Evolutionary conservation across 2,113 vertebrate genomes (phyloP).

Genomic region (Oryzias celebensis): DNA sequence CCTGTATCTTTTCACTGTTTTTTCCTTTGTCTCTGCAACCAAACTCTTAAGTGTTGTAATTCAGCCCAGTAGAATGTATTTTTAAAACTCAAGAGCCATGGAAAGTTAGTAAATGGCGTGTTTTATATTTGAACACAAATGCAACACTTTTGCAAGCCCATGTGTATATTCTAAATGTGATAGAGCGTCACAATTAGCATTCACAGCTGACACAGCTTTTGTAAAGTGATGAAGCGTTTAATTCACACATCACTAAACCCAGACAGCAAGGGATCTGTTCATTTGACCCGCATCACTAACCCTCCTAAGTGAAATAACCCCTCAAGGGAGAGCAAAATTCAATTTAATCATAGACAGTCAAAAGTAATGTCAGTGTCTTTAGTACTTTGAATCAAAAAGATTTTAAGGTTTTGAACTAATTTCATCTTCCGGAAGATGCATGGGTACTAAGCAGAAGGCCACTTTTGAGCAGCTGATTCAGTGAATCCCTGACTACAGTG

Average conservation of each 20-base stretch:
- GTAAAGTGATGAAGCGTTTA: constrained; percentile 51
- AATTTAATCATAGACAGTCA: constrained; percentile 59
- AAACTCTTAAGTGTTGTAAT: constrained; percentile 24
- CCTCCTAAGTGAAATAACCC: constrained; percentile 32
- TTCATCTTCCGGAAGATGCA: constrained; percentile 39
- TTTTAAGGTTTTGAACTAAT: constrained; percentile 41
- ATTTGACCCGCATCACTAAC: constrained; percentile 52
- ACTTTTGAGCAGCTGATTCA: background rate
- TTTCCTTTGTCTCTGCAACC: constrained; percentile 33
- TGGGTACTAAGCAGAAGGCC: constrained; percentile 22
- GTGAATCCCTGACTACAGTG: background rate
- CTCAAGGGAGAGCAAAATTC: constrained; percentile 49
- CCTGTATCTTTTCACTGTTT: constrained; percentile 1
- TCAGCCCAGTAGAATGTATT: constrained; percentile 29
- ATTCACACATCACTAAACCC: constrained; percentile 59
- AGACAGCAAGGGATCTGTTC: constrained; percentile 57
- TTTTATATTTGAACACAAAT: constrained; percentile 4
- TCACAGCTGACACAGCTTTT: constrained; percentile 34
- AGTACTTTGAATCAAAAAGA: constrained; percentile 37
- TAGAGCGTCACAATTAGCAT: constrained; percentile 43
- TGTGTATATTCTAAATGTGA: constrained; percentile 8
- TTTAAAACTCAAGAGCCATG: background rate
- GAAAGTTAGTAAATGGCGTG: background rate
- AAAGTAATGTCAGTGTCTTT: constrained; percentile 50
- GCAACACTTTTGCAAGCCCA: constrained; percentile 3